Evolutionary conservation across 2,888 invertebrate genomes (phyloP).

Genomic region (Frankliniella fusca): DNA sequence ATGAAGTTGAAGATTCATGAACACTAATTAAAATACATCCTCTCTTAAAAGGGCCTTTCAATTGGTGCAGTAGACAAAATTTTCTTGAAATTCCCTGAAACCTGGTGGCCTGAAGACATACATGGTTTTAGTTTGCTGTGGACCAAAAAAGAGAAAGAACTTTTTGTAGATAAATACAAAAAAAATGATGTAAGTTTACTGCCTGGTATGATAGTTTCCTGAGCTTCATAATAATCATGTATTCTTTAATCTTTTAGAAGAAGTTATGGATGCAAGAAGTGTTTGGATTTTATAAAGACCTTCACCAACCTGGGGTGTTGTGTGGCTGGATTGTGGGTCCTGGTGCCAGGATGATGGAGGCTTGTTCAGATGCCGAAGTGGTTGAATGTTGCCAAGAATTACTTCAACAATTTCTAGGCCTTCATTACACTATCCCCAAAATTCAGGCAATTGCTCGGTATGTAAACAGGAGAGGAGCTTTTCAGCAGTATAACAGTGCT

Average conservation of each 20-base stretch:
- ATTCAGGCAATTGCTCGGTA: slow-evolving; percentile 55
- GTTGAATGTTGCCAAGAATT: slow-evolving; percentile 50
- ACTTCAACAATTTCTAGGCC: slow-evolving; percentile 54
- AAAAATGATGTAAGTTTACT: slow-evolving; percentile 40
- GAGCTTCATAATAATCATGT: too few species aligned
- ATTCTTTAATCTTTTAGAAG: background rate
- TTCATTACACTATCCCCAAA: slow-evolving; percentile 51
- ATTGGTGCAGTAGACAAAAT: slow-evolving; percentile 67
- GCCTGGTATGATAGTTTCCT: too few species aligned
- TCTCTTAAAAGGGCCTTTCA: slow-evolving; percentile 49
- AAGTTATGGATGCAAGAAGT: slow-evolving; percentile 13
- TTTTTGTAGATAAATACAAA: slow-evolving; percentile 40
- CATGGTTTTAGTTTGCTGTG: slow-evolving; percentile 57
- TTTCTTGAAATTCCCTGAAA: slow-evolving; percentile 57
- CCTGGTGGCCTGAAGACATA: slow-evolving; percentile 60
- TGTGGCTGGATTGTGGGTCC: slow-evolving; percentile 28
- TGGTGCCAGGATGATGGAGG: slow-evolving; percentile 8
- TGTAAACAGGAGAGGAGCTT: slow-evolving; percentile 34
- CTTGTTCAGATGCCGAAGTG: slow-evolving; percentile 16
- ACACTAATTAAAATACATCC: slow-evolving; percentile 16
- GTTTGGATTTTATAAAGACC: slow-evolving; percentile 9
- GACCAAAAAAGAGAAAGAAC: slow-evolving; percentile 53
- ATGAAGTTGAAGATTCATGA: slow-evolving; percentile 27
- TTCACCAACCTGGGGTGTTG: background rate
- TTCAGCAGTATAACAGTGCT: background rate